Conservation (phyloP, 2,113 vertebrate genomes). For the Parus major region DNA sequence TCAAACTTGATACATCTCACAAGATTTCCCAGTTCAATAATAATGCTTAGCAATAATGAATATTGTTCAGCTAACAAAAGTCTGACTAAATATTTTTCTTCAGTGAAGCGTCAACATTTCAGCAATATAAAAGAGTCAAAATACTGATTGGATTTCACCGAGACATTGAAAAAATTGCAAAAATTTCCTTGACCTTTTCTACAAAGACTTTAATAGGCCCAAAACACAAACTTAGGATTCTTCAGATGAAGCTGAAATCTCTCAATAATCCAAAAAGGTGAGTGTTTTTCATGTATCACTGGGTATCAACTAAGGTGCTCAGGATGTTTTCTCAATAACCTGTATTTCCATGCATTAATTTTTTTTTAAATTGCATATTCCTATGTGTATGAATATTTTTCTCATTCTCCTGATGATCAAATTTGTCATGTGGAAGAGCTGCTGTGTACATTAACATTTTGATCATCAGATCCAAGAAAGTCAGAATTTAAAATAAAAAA, state of each 20-base stretch:
- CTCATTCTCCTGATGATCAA: neutral
- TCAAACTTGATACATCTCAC: neutral
- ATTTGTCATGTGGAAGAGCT: neutral
- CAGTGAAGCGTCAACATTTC: conserved; percentile 81
- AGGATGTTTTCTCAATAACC: neutral
- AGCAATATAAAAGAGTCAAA: conserved; percentile 81
- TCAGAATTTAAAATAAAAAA: neutral
- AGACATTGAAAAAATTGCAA: conserved; percentile 80
- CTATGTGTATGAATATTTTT: neutral
- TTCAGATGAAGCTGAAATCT: conserved; percentile 79
- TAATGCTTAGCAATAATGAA: neutral
- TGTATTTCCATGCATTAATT: neutral
- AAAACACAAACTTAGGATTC: conserved; percentile 81
- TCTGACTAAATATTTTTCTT: neutral
- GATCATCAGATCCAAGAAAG: neutral
- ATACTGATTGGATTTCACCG: conserved; percentile 82
- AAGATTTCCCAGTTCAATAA: neutral
- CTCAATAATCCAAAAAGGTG: conserved; percentile 80
- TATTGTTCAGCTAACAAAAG: neutral
- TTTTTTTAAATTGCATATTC: neutral
- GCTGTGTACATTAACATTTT: neutral
- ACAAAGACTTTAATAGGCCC: conserved; percentile 82
- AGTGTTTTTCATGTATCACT: neutral
- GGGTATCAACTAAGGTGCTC: neutral
- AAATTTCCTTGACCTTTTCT: conserved; percentile 81